These are phyloP conservation scores for Smutsia temminckii DNA, from an alignment of 2,797 vertebrate species.

Conservation along the genomic window DNA sequence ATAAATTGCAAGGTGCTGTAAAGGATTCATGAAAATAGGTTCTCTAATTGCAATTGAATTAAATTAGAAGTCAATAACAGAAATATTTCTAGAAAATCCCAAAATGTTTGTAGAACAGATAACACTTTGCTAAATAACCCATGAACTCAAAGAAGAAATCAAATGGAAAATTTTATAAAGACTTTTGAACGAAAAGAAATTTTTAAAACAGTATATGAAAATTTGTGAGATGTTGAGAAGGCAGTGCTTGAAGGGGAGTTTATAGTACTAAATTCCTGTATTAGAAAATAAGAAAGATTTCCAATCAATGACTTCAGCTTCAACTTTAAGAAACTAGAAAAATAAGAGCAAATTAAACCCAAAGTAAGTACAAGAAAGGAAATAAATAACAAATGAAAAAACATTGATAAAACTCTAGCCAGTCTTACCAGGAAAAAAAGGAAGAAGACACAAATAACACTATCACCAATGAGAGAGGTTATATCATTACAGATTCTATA, in stretches of 20 bases:
- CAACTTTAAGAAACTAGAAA: neutral
- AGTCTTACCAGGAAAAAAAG: neutral
- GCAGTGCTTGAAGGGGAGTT: neutral
- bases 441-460: neutral
- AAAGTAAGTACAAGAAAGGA: neutral
- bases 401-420: neutral
- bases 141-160: neutral
- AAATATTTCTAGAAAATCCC: neutral
- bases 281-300: neutral
- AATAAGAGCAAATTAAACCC: neutral
- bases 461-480: neutral
- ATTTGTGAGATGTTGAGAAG: neutral
- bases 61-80: neutral
- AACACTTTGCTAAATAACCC: neutral
- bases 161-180: neutral
- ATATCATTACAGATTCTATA: neutral
- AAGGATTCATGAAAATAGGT: neutral
- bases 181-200: neutral
- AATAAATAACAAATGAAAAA: neutral
- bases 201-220: neutral
- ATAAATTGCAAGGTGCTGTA: neutral
- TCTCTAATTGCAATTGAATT: neutral
- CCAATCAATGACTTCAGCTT: neutral
- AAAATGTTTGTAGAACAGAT: neutral
- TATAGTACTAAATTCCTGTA: neutral